Evolutionary conservation across 2,113 vertebrate genomes (phyloP), one percentile per base, ranked within the genome.

Genomic region (Microtus richardsoni): DNA sequence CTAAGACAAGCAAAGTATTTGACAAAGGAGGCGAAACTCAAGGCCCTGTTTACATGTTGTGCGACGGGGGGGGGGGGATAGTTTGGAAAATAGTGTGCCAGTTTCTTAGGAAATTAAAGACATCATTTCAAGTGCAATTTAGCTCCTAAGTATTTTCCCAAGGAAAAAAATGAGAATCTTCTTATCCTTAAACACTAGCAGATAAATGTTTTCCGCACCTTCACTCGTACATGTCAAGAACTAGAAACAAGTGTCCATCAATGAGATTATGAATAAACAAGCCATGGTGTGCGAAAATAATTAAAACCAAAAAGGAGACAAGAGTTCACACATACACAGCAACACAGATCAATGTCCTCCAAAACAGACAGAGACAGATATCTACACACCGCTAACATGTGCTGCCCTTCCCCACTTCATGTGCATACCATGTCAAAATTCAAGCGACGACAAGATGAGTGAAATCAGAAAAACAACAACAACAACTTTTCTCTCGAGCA

Each of bases 181-280:
- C 47, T n/a, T 39, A 70, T 5, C 54, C 47, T 60, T 49, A 58
- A 58, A 90, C 36, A 85, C 49, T 79, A 21, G 5, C 28, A 93
- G 30, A 58, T 49, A 80, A 74, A 93, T 79, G 22, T 90, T 91
- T 70, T 62, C 1, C 3, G 17, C 22, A 86, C 66, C 44, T 87
- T 87, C 47, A 33, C 26, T 68, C 44, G 39, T 39, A 73, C 90
- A 64, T 74, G 7, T 91, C 64, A 93, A 91, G 89, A 93, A 74
- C 82, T 47, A 44, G 13, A 71, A 71, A 80, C 33, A 91, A 95
- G 85, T 44, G 52, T 71, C 73, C 11, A 58, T 47, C 21, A 44
- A 33, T 13, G 30, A 36, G 52, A n/a, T 24, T 73, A 41, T 54
- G 64, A 16, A n/a, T 54, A 79, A 70, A 86, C n/a, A 93, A 70